Evolutionary conservation across 1,140 invertebrate species (phyloP), one percentile per base, ranked within the genome.

Genomic region (Tyrophagus putrescentiae): DNA sequence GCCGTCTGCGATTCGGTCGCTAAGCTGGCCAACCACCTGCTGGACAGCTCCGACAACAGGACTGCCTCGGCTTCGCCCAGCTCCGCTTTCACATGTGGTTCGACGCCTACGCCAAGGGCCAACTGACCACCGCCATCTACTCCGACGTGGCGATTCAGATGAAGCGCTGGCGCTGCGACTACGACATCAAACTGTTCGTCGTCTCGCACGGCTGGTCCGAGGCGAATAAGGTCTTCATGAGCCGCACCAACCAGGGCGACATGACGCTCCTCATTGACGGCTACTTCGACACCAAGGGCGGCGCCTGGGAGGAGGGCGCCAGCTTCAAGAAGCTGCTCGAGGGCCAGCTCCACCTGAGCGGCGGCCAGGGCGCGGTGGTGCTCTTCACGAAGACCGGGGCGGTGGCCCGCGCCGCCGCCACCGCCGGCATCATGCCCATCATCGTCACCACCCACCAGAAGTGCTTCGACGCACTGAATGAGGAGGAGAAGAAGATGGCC

Each of bases 71-170:
- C 1, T 29, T 59, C 4, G 25, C 36, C 4, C 36, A 42, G 27
- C 48, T 61, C 29, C 27, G 53, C n/a, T 60, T 61, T 42, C 50
- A 61, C n/a, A 34, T 61, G 34, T 61, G 60, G 60, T 61, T 61
- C 27, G 53, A 61, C 23, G 60, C 28, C 23, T 61, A 60, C 28
- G 21, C 56, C 7, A 42, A 61, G 21, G 27, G 36, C 21, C 21
- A 39, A n/a, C 13, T 61, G 11, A 27, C 6, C 4, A 61, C 60
- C 1, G 36, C 60, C 2, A 39, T 61, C 34, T 61, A 62, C 53
- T 62, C 60, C 7, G 61, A 62, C 50, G 61, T 62, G 6, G 32
- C 61, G 16, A 50, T 63, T 28, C 60, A 62, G 62, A 36, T 63
- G 29, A 48, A 41, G 27, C 23, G 29, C 25, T 62, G 61, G 61